Evolutionary conservation across 1,140 invertebrate genomes (phyloP), one percentile per base, ranked within the genome.

Genomic region (Drosophila erecta): DNA sequence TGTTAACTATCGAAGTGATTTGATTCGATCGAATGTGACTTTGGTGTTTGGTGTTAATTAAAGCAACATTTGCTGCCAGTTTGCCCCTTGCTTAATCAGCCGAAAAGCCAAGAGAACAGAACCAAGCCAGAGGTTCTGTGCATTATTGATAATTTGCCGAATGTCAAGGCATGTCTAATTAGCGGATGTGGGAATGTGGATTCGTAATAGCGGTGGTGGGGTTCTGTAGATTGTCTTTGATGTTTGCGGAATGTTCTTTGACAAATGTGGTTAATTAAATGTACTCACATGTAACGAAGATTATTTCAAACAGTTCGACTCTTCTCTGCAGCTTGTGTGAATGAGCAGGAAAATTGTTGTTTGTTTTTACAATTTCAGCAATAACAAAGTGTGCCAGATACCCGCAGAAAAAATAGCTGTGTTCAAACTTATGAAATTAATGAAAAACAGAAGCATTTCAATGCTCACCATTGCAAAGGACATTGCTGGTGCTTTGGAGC

Each of bases 201-300:
- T 1, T 44, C n/a, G 53, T 37, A 41, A 40, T 49, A 17, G 24
- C 10, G 14, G 12, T 37, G 20, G 20, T 12, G 20, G 54, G 46
- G 4, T 2, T n/a, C 30, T 27, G 55, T 14, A 17, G 27, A 20
- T 67, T 81, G 62, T 58, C 70, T 87, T 87, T 87, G 84, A 87
- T 87, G 83, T 87, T 17, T 67, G 40, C 20, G 47, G 37, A 30
- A 35, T 74, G 58, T 67, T 37, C 44, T 46, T 77, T 56, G 57
- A 44, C 58, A 76, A 79, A 79, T 83, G 84, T 65, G 79, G 84
- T 87, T 87, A 87, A 87, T 87, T 87, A 89, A 89, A 83, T 89
- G 79, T 64, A 59, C 64, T 70, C 59, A 72, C 71, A 87, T 73
- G 76, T 89, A 66, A 76, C 70, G 54, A 40, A 22, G 66, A 81